Percentiles rank a stretch among this genome's conserved stretches.
Conservation (phyloP, 2,113 vertebrate species). For the Rousettus leschenaultii region DNA sequence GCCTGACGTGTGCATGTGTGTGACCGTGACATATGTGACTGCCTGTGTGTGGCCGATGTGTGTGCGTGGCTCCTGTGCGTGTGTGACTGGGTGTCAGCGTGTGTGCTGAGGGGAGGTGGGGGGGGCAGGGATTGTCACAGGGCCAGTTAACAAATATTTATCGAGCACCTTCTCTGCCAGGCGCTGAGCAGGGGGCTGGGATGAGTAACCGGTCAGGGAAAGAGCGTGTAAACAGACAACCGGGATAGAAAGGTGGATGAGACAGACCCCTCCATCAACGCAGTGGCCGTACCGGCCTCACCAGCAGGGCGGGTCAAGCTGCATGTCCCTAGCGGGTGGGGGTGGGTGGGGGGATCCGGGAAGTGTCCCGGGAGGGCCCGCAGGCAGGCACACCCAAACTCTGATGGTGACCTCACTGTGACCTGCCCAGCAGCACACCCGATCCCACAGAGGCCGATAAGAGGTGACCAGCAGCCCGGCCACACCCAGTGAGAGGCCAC, state of each 20-base stretch:
- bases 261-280: background rate
- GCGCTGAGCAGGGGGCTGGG: background rate
- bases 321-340: background rate
- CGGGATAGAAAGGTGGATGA: no score
- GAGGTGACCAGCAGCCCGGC: slow-evolving; percentile 31
- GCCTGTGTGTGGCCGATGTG: no score
- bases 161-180: background rate
- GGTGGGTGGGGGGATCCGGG: background rate
- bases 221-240: background rate
- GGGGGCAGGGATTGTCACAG: background rate
- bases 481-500: background rate
- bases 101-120: background rate
- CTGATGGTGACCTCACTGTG: slow-evolving; percentile 22
- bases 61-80: no score
- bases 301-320: no score
- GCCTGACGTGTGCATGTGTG: background rate
- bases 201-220: background rate
- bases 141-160: background rate
- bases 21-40: background rate
- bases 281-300: background rate
- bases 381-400: slow-evolving; percentile 34
- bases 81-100: background rate
- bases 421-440: slow-evolving; percentile 1
- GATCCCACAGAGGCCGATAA: slow-evolving; percentile 46
- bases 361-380: background rate